Conservation (phyloP, 2,797 vertebrate species). For the Adrianichthys oophorus region DNA sequence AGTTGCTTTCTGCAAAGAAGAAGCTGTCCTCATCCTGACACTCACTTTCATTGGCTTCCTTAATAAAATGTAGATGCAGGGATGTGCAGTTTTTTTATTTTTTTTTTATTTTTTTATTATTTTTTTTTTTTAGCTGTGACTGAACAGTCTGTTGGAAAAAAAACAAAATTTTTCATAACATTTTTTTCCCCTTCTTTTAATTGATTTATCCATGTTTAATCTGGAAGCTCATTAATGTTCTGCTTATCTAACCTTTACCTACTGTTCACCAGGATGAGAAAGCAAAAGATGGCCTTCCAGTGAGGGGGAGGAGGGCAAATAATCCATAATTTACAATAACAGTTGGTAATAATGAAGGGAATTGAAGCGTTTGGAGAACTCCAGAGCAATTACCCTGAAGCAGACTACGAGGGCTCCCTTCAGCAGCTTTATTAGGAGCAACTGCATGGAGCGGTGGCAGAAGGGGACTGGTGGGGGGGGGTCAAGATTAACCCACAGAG, state of each 20-base stretch:
- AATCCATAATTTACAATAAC: constrained; percentile 77
- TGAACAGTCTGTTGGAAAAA: no score
- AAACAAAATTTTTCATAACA: not conserved
- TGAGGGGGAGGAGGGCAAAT: constrained; percentile 53
- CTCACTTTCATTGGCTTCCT: no score
- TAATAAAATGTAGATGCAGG: constrained; percentile 6
- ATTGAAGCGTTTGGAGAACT: constrained; percentile 66
- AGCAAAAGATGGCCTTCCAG: constrained; percentile 4
- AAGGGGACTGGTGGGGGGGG: not conserved
- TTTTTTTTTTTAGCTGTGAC: no score
- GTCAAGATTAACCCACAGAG: not conserved
- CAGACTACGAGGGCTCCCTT: constrained; percentile 35
- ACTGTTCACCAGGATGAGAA: constrained; percentile 6
- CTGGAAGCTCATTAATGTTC: constrained; percentile 15
- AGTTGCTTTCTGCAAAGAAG: not conserved
- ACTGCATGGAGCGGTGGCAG: constrained; percentile 9
- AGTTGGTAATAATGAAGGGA: constrained; percentile 74
- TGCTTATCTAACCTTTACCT: constrained; percentile 29
- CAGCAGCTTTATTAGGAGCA: constrained; percentile 53
- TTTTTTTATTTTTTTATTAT: no score
- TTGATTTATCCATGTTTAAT: constrained; percentile 15
- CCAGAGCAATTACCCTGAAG: constrained; percentile 68
- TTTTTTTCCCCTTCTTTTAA: not conserved
- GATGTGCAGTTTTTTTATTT: no score
- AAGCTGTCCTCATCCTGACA: not conserved